Conservation (phyloP, 2,888 invertebrate species). For the Rotaria sp. region DNA sequence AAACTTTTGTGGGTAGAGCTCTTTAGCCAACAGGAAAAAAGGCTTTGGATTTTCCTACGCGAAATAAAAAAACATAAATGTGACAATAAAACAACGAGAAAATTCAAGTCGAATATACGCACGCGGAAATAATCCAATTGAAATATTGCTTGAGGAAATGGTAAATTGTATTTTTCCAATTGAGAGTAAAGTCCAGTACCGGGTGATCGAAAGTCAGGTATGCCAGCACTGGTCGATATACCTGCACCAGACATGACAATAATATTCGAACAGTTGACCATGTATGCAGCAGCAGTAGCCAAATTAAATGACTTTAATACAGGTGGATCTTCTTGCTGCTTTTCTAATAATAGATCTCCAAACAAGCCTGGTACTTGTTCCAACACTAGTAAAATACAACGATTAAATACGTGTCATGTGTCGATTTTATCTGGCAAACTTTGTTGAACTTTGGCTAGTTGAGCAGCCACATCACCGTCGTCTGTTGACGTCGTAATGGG, state of each 20-base stretch:
- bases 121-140: conserved; percentile 72
- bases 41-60: conserved; percentile 73
- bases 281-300: conserved; percentile 66
- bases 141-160: conserved; percentile 84
- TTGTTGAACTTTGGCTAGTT: too few relatives aligned
- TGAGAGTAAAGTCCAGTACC: conserved; percentile 84
- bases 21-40: conserved; percentile 81
- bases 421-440: too few relatives aligned
- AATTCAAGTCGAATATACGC: neutral
- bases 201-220: conserved; percentile 89
- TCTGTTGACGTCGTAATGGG: too few relatives aligned
- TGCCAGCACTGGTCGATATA: conserved; percentile 92
- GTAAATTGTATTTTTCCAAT: conserved; percentile 78
- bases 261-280: conserved; percentile 73
- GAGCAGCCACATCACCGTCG: too few relatives aligned
- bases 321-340: too few relatives aligned
- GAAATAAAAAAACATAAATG: neutral
- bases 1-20: conserved; percentile 76
- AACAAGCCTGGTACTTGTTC: too few relatives aligned
- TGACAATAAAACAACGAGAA: neutral
- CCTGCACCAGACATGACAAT: conserved; percentile 91
- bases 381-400: too few relatives aligned
- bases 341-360: too few relatives aligned
- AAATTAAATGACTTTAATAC: conserved; percentile 10
- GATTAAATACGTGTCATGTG: too few relatives aligned